Base-by-base conservation (phyloP, 2,888 invertebrate genomes). In the Petrophora chlorosata region DNA sequence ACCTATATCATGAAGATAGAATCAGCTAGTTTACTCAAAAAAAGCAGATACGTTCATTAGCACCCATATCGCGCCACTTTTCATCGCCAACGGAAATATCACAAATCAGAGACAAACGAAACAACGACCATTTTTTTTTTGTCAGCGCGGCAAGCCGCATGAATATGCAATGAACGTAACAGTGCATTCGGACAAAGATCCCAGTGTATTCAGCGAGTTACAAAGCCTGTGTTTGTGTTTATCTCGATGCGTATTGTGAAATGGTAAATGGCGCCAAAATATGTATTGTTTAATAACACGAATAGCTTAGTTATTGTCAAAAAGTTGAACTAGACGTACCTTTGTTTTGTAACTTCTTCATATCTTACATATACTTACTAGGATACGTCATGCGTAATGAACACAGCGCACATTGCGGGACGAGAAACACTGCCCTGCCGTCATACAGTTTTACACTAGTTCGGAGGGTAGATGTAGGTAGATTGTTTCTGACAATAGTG, bases 111-210 rank as follows among this genome's bases (percentile, higher is more conserved):
- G 36, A 61, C 53, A 59, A 62, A 30, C 35, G 29, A 52, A 61
- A 50, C 47, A 56, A 38, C 45, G 39, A 47, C 50, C 54, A 55
- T 63, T 65, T 62, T 61, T 45, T 54, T 65, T 70, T 72, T 69
- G 57, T 62, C 14, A 13, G 19, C 14, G 14, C 30, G 14, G 5
- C 16, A 16, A 67, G 51, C 54, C 51, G 39, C 67, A 77, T 78
- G 76, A 76, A 78, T 79, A 76, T 75, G 73, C 76, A 69, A 72
- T 69, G 67, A 67, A 63, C 53, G 63, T 65, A 61, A 65, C 67
- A 60, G 59, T 65, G 61, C 67, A 64, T 52, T 56, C 45, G 56
- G 53, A 69, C 65, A 74, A 63, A 67, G 64, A 70, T 67, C 56
- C 39, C 47, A 39, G 47, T 55, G 58, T 43, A 52, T 44, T 48